Base-by-base conservation (phyloP, 2,888 invertebrate species). In the Argyresthia goedartella region DNA sequence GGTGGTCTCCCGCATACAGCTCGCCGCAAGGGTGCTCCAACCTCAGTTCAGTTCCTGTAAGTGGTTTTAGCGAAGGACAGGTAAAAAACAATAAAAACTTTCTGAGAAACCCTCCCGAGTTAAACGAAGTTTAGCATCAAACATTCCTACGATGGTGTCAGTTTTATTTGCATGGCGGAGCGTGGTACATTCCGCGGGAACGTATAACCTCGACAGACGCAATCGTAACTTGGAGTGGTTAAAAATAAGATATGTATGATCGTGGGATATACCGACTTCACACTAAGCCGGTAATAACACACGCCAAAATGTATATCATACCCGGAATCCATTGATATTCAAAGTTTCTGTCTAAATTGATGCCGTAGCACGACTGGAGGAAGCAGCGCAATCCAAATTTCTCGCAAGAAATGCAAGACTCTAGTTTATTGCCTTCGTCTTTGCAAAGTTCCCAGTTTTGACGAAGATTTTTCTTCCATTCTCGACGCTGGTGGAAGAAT, bases 261-360 rank as follows among this genome's bases (percentile, higher is more conserved):
- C 2, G 25, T 4, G 25, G 25, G 25, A 25, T 25, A 25, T 25
- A 2, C 25, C 25, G 3, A 25, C 25, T 25, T 4, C 2, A 25
- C 6, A 25, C 25, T 25, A 25, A 25, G 6, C 25, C 25, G 25
- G 25, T 25, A 25, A n/a, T 25, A 25, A 25, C 25, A 6, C 25
- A 25, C 25, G 25, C 25, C 25, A 25, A 25, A 25, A 25, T 25
- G 6, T 25, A 25, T 25, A 6, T 6, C 25, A 25, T 14, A 82
- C 84, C 65, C 44, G 84, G 73, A 62, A 86, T 84, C 85, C 85
- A 86, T 57, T 86, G 85, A 55, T 85, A 86, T 62, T 86, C 85
- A 62, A 86, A 86, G 59, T 86, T 86, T 50, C 86, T 66, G 56
- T 86, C 85, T 8, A 86, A 68, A 57, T 86, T 81, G 4, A 85